A percentile compares a stretch with the other conserved stretches of the same genome.
phyloP scores from a whole-genome alignment of 2,797 vertebrate genomes.

The Mormyrops boulengeri region DNA sequence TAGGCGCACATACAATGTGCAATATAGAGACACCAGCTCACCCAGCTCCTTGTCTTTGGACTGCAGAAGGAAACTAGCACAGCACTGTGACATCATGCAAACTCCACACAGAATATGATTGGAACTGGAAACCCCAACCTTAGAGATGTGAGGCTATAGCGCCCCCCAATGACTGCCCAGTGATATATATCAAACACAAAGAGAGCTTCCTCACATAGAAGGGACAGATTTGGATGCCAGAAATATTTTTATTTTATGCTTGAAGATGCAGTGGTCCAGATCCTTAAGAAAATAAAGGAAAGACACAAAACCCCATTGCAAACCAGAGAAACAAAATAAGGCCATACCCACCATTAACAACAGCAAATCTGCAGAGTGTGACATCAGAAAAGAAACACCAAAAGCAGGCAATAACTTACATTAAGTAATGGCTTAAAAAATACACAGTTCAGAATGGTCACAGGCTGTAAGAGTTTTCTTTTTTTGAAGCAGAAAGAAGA shows the following conservation, averaged over 20 bases:
- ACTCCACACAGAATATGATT: neutral
- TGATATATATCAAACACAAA: neutral
- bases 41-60: neutral
- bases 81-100: neutral
- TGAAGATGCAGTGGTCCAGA: slow-evolving; percentile 2
- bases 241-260: slow-evolving; percentile 8
- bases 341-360: slow-evolving; percentile 20
- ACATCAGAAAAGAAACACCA: slow-evolving; percentile 23
- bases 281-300: neutral
- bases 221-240: neutral
- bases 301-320: neutral
- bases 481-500: slow-evolving; percentile 30
- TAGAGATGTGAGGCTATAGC: neutral
- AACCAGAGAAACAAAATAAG: slow-evolving; percentile 16
- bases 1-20: neutral
- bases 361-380: slow-evolving; percentile 12
- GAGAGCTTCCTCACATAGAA: neutral
- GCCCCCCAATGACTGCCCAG: neutral
- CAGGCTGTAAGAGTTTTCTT: neutral
- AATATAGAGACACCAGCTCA: neutral
- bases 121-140: neutral
- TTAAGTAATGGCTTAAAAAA: slow-evolving; percentile 28
- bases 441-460: slow-evolving; percentile 20
- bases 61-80: neutral
- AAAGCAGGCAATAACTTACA: slow-evolving; percentile 45